phyloP scores from a whole-genome alignment of 2,113 vertebrate species.

The Varanus komodoensis region DNA sequence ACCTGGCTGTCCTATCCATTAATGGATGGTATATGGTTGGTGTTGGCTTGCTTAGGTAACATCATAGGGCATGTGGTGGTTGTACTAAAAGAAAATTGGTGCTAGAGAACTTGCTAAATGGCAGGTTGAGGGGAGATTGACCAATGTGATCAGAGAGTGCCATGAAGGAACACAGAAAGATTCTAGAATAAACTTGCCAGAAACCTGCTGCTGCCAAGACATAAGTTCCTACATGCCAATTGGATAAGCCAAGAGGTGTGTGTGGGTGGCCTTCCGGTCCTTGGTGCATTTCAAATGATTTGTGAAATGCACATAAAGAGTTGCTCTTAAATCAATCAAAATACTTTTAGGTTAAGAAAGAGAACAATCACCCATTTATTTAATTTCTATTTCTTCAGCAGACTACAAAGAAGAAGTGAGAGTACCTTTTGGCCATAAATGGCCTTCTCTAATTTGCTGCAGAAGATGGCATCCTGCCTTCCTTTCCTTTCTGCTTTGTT shows the following conservation, averaged over 20 bases:
- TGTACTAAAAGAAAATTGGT: not conserved
- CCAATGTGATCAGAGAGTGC: not conserved
- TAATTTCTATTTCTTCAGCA: conserved; percentile 35
- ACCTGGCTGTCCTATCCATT: not conserved
- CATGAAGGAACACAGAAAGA: not conserved
- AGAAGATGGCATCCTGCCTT: conserved; percentile 8
- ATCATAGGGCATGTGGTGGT: not conserved
- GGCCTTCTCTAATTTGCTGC: conserved; percentile 37
- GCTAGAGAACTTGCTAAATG: not conserved
- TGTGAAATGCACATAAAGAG: conserved; percentile 17
- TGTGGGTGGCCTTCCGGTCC: not conserved
- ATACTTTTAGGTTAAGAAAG: conserved; percentile 28
- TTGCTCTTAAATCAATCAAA: conserved; percentile 37
- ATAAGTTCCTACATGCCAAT: not conserved
- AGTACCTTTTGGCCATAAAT: conserved; percentile 27
- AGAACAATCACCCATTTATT: conserved; percentile 52
- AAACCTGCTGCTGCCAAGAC: not conserved
- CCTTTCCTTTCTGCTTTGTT: not conserved
- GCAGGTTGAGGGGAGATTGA: not conserved
- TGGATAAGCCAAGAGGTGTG: not conserved
- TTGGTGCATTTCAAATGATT: not conserved
- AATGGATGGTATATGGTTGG: not conserved
- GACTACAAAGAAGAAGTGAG: conserved; percentile 36
- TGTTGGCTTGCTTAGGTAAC: not conserved
- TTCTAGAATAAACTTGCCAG: not conserved